Base-by-base conservation (phyloP, 2,113 vertebrate species). In the Saguinus midas region DNA sequence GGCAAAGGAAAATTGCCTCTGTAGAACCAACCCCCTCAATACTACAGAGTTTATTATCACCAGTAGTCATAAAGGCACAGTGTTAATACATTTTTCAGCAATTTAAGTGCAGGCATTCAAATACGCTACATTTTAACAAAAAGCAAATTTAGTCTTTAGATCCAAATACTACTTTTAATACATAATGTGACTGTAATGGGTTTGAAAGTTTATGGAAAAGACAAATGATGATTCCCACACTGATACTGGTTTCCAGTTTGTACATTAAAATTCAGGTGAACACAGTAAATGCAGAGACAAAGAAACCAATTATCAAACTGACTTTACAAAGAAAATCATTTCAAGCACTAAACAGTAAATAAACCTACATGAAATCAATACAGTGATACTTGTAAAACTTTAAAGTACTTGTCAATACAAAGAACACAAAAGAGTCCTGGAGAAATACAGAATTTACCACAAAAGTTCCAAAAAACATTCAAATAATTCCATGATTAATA, bases 1-100 rank as follows among this genome's bases (percentile, higher is more conserved):
- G 40, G 83, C 11, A 89, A 98, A 96, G 94, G 6, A 88, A 88
- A 93, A 92, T n/a, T 94, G 13, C 75, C 11, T 96, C 48, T 95
- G 37, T 66, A 94, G 3, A 96, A 92, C 7, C 18, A 93, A 78
- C 6, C 16, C 55, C 25, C 55, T 86, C 8, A 73, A 90, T 40
- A 64, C 0, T 3, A 40, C 79, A 68, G 45, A 61, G 37, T 40
- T 93, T 87, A 45, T 52, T 40, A 92, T 68, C 85, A 95, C 4
- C 43, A 93, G 35, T 18, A 90, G 45, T 68, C 37, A 80, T 73
- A 83, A 88, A 0, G 61, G 6, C 10, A 78, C 1, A 79, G 61
- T 52, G 43, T 10, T 57, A 58, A 91, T 48, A 1, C 76, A 84
- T 45, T 95, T 96, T 73, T 91, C 29, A 91, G 8, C 43, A 88